Evolutionary conservation across 2,888 invertebrate genomes (phyloP), one percentile per base, ranked within the genome.

Genomic region (Mimumesa dahlbomi): DNA sequence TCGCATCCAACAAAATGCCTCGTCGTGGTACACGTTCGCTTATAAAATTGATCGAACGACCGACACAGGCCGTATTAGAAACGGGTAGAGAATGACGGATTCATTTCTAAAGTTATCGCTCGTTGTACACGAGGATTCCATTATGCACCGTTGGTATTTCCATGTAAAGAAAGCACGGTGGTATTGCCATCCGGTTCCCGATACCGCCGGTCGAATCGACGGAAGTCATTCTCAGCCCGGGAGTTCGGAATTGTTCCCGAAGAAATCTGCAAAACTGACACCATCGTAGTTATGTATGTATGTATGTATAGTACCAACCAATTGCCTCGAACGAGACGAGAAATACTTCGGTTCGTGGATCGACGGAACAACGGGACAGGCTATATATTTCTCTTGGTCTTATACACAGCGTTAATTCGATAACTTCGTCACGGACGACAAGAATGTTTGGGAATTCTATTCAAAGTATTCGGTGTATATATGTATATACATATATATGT

Each of bases 251-350:
- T 75, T 77, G 69, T 79, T 81, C 21, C 2, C 50, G 75, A 77
- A 77, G 77, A 80, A 77, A 77, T 46, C 72, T 75, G 63, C 77
- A 72, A 80, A 79, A 79, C 77, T 79, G 74, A 77, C 80, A 72
- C 69, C 59, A 52, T 65, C 69, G 69, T 73, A 75, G 69, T 64
- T 67, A 70, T 70, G 74, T 64, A n/a, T n/a, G n/a, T n/a, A n/a
- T n/a, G n/a, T n/a, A n/a, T n/a, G n/a, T n/a, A n/a, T n/a, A n/a
- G n/a, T n/a, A 59, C 50, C 45, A 29, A 31, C 45, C 53, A 65
- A 67, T 65, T 54, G 59, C 48, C 53, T 45, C 64, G 43, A 66
- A 53, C 45, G 43, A 64, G 40, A 63, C 58, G 61, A 66, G 56
- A 75, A 71, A 69, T 52, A 48, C 53, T 53, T 38, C 49, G 40